Base-by-base conservation (phyloP, 2,113 vertebrate species). In the Podarcis cretensis region DNA sequence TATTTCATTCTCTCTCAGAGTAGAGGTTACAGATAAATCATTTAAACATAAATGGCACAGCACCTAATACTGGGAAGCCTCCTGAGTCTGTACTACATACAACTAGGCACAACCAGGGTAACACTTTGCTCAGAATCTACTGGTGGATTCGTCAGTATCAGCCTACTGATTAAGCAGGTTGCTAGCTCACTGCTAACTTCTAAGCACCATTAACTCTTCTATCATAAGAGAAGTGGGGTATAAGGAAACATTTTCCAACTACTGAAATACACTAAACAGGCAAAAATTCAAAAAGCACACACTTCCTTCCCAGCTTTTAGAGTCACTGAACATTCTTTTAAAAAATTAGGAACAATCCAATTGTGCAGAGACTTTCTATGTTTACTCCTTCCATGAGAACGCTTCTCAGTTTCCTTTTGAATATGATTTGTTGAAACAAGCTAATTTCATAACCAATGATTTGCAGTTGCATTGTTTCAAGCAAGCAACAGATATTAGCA, bases 1-100 rank as follows among this genome's bases (percentile, higher is more conserved):
- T 77, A 92, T 54, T 88, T 79, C 76, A 65, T 84, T 23, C n/a
- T 89, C n/a, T 74, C 25, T 69, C 80, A 30, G 32, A 59, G 66
- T 14, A 59, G 25, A 80, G 13, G 14, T 32, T 63, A 12, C 32
- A 63, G n/a, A 76, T 85, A 79, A 86, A 16, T 35, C 77, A 59
- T 40, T 10, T 65, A 68, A 78, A 78, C 35, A 48, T 63, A 40
- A 65, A 54, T 48, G 20, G 71, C 35, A 71, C 27, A 65, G 25
- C 54, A 10, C 6, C 8, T 16, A 9, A 65, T n/a, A 54, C 4
- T 14, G 27, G 43, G 43, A 23, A 79, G 43, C 10, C 25, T 79
- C 23, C 16, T 16, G 76, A 54, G 54, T 74, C 32, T 74, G 59
- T 20, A 20, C 10, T 30, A 27, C 27, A 48, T 21, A 63, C 54